phyloP scores from a whole-genome alignment of 1,140 invertebrate species.

The Sitobion miscanthi region DNA sequence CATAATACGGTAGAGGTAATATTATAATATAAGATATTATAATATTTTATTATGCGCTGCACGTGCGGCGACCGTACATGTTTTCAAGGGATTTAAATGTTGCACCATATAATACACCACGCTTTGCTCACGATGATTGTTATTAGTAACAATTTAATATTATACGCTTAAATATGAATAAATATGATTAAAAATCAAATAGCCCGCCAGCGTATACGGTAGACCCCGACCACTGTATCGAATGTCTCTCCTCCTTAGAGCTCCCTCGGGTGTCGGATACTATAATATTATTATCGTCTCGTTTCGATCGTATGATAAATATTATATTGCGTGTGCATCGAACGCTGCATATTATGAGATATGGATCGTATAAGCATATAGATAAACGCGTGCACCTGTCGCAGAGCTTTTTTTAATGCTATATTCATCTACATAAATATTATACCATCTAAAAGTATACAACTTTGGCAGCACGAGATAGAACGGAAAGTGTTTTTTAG shows the following conservation, averaged over 20 bases:
- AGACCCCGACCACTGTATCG: slow-evolving; percentile 1
- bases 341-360: not conserved
- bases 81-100: not conserved
- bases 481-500: no score
- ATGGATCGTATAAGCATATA: not conserved
- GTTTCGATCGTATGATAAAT: not conserved
- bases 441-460: not conserved
- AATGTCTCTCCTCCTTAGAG: not conserved
- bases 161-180: not conserved
- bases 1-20: not conserved
- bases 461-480: not conserved
- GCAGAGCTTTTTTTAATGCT: not conserved
- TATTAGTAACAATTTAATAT: not conserved
- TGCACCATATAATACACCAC: not conserved
- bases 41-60: not conserved
- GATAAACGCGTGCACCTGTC: not conserved
- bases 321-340: not conserved
- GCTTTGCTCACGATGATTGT: not conserved
- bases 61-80: not conserved
- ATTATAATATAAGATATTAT: not conserved
- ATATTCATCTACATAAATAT: not conserved
- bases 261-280: not conserved
- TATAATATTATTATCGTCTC: not conserved
- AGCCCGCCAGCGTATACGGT: not conserved
- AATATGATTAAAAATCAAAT: not conserved